Evolutionary conservation across 2,888 invertebrate species (phyloP), one percentile per base, ranked within the genome.

Genomic region (Argynnis bischoffii): DNA sequence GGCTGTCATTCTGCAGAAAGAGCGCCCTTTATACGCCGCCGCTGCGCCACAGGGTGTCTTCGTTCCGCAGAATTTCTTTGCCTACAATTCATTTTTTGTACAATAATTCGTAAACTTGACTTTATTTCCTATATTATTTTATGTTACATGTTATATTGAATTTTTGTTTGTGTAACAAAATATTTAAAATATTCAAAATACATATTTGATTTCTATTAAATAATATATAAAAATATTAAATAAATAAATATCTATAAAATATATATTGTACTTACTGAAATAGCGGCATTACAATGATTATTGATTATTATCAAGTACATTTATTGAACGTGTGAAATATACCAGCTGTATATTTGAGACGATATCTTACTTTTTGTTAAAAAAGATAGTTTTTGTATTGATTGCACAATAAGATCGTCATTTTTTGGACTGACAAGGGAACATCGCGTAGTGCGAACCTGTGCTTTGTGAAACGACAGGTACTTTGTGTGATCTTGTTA

Each of bases 401-500:
- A 57, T 47, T 48, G 50, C 41, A 65, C 64, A 69, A 69, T 59
- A 59, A 67, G 64, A 51, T 70, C 63, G 53, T 61, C 69, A 64
- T 64, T 66, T 59, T 70, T 66, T 53, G 48, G 53, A 48, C 64
- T 81, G 78, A 84, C 80, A 82, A 81, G 78, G 75, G 81, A 78
- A 69, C 78, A 79, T 79, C 77, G 74, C 59, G 73, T 76, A 77
- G 79, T 81, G 81, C 79, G 79, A 87, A 89, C 86, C 85, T 87
- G 87, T 78, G 73, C 75, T 84, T 89, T 88, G 87, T 87, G 73
- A 68, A 55, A 48, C 66, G 79, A 89, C 92, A 92, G 92, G 91
- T 91, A 90, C 85, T 76, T 80, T 69, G 69, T 75, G 82, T 79
- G 85, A 90, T 92, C 92, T 87, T 82, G 82, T 92, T 92, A 89